Evolutionary conservation across 2,797 vertebrate genomes (phyloP), one percentile per base, ranked within the genome.

Genomic region (Botia almorhae): DNA sequence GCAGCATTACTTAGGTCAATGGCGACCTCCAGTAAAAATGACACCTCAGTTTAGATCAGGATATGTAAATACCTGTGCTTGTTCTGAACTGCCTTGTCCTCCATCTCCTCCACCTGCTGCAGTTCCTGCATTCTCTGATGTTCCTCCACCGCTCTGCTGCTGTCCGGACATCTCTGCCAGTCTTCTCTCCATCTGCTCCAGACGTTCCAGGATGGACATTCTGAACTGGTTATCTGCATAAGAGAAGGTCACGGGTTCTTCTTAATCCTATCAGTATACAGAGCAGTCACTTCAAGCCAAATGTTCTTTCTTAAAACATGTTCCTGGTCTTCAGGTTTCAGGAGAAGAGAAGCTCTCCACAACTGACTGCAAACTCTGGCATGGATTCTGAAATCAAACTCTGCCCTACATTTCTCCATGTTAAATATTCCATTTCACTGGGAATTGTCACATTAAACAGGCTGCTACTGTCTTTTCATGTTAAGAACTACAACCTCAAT

Each of bases 161-260:
- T 96, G 93, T 87, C 96, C 95, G 2, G 96, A 95, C 95, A 99
- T 99, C 92, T 99, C 98, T 0, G 97, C 96, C 98, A 99, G 98
- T 91, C 98, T 94, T 92, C 97, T 94, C 87, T 99, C 98, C 98
- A 99, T 99, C 91, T 99, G 97, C 94, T 99, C 98, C 86, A 99
- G 93, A 17, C 98, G 95, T 87, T 99, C 98, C 92, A 99, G 90
- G 93, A 99, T 99, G 85, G 98, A 99, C 98, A 99, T 99, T 93
- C 97, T 98, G 95, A 99, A 99, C 89, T 99, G 98, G 92, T 98
- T 98, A 90, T 99, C 98, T 99, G 81, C 78, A 85, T 85, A 39
- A 87, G 63, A 72, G 16, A 23, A 19, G 0, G 21, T 7, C 13
- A 12, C 13, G 0, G 8, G 55, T 21, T 10, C 19, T 3, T 21